Percentiles rank a stretch among this genome's conserved stretches.
Conservation (phyloP, 2,888 invertebrate species). For the Cylindroiulus punctatus region DNA sequence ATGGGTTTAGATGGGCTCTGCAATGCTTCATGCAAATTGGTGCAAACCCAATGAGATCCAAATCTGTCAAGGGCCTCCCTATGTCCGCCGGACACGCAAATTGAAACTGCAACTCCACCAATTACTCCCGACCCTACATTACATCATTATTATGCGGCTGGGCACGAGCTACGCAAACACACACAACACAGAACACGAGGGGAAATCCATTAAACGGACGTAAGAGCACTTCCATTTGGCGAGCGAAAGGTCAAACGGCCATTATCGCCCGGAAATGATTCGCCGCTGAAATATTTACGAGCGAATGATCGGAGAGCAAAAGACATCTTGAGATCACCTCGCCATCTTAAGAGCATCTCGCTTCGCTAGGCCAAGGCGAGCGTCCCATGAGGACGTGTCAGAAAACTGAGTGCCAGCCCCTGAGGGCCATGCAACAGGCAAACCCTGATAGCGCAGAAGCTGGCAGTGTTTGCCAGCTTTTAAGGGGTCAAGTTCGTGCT, state of each 20-base stretch:
- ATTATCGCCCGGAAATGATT: background rate
- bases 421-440: background rate
- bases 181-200: background rate
- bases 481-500: background rate
- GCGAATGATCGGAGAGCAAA: background rate
- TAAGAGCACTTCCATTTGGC: background rate
- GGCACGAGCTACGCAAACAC: slow-evolving; percentile 8
- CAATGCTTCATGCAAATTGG: too few species aligned
- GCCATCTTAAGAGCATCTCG: background rate
- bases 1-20: too few species aligned
- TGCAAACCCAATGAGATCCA: background rate
- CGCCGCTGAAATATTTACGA: background rate
- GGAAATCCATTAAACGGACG: slow-evolving; percentile 4
- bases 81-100: background rate
- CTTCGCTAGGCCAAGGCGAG: slow-evolving; percentile 23
- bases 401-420: background rate
- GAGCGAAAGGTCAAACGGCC: slow-evolving; percentile 37
- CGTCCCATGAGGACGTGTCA: background rate
- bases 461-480: background rate
- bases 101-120: slow-evolving; percentile 33
- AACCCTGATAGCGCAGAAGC: background rate
- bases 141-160: background rate
- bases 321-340: slow-evolving; percentile 39
- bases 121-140: background rate
- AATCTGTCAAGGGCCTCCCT: background rate